These are phyloP conservation scores for Hydractinia symbiolongicarpus DNA, from an alignment of 30 jellyfish, hydroid and myxozoan genomes.

Conservation along the genomic window DNA sequence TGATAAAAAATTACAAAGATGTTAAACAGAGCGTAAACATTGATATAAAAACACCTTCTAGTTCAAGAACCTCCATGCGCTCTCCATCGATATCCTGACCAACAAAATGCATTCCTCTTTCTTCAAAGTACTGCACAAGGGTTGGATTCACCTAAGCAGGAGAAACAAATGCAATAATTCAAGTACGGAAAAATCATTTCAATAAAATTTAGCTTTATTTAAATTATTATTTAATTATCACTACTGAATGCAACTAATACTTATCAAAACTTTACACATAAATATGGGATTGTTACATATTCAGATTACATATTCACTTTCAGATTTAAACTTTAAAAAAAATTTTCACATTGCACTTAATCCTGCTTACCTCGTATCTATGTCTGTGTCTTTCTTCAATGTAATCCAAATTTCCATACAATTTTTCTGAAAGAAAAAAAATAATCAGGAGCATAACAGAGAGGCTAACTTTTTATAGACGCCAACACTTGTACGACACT, in stretches of 20 bases:
- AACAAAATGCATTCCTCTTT: slow-evolving; percentile 79
- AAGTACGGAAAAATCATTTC: no score
- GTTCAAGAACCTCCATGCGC: slow-evolving; percentile 77
- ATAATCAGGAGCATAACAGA: not conserved
- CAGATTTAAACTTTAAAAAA: no score
- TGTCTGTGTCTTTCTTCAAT: slow-evolving; percentile 93
- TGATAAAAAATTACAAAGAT: not conserved
- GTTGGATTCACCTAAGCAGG: slow-evolving; percentile 72
- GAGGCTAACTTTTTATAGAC: no score
- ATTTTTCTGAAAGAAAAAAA: slow-evolving; percentile 44
- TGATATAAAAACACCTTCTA: slow-evolving; percentile 48
- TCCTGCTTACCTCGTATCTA: slow-evolving; percentile 67
- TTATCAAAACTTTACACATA: no score
- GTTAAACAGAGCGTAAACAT: not conserved
- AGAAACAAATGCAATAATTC: not conserved
- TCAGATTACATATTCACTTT: no score
- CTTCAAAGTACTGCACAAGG: slow-evolving; percentile 72
- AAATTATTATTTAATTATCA: not conserved
- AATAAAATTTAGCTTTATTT: no score
- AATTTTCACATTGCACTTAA: no score
- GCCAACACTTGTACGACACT: no score
- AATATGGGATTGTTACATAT: no score
- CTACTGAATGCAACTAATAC: no score
- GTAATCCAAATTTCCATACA: slow-evolving; percentile 57
- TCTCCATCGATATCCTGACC: slow-evolving; percentile 92